Evolutionary conservation across 2,113 vertebrate species (phyloP).

Genomic region (Notechis scutatus): DNA sequence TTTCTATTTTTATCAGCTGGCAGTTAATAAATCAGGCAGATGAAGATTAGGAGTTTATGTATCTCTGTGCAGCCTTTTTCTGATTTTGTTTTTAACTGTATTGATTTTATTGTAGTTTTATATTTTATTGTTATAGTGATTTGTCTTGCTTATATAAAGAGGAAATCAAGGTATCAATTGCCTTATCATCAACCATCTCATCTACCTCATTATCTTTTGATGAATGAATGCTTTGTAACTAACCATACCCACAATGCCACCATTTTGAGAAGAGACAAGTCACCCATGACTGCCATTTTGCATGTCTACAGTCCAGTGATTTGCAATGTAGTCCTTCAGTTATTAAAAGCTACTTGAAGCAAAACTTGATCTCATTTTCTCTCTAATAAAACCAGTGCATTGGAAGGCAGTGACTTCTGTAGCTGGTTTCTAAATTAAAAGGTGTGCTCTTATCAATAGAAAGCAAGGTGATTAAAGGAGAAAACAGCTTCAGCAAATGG

Average conservation of each 20-base stretch:
- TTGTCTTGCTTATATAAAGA: not conserved
- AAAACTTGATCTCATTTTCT: slow-evolving; percentile 10
- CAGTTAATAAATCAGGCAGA: not conserved
- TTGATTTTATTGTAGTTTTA: not conserved
- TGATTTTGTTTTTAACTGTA: not conserved
- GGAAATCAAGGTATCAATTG: not conserved
- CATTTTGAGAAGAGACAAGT: not conserved
- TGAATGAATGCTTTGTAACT: not conserved
- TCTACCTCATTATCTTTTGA: not conserved
- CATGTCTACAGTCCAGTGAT: not conserved
- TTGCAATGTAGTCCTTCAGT: slow-evolving; percentile 22
- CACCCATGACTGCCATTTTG: not conserved
- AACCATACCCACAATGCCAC: not conserved
- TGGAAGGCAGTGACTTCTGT: not conserved
- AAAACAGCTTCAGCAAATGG: not conserved
- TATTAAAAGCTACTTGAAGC: slow-evolving; percentile 18
- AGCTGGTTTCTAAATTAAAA: not conserved
- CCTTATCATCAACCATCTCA: not conserved
- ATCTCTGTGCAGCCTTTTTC: not conserved
- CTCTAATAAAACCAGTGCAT: slow-evolving; percentile 1
- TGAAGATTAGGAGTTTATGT: not conserved
- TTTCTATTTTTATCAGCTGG: not conserved
- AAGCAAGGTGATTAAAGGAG: slow-evolving; percentile 25
- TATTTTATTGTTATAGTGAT: not conserved
- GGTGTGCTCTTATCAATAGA: not conserved